Conservation (phyloP, 1,140 invertebrate genomes). For the Drosophila arizonae region DNA sequence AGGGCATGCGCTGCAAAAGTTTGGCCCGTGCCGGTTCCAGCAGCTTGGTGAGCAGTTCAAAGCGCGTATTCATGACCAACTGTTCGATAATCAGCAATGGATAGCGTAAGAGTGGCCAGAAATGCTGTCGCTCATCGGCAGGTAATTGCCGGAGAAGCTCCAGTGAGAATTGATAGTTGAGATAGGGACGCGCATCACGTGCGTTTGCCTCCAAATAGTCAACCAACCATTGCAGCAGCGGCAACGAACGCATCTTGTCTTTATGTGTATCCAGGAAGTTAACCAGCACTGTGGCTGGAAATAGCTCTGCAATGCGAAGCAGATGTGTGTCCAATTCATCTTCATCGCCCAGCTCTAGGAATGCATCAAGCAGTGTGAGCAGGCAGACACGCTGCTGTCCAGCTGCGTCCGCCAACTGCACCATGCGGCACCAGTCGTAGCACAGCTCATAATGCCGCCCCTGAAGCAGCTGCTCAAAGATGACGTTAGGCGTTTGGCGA, state of each 20-base stretch:
- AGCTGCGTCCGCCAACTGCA: conserved; percentile 78
- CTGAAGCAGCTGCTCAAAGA: conserved; percentile 84
- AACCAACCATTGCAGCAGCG: conserved; percentile 86
- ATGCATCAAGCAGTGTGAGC: conserved; percentile 51
- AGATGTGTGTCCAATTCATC: conserved; percentile 83
- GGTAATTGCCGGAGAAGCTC: conserved; percentile 83
- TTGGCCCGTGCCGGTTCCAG: conserved; percentile 75
- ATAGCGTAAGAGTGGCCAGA: conserved; percentile 86
- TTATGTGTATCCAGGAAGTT: conserved; percentile 86
- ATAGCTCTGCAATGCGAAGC: conserved; percentile 67
- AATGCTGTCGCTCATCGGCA: conserved; percentile 83
- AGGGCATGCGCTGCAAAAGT: conserved; percentile 41
- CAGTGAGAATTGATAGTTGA: conserved; percentile 84
- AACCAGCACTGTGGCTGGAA: conserved; percentile 84
- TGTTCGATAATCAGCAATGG: conserved; percentile 89
- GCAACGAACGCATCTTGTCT: conserved; percentile 85
- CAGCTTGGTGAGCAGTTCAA: conserved; percentile 86
- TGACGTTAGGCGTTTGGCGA: conserved; percentile 81
- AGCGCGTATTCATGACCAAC: conserved; percentile 89
- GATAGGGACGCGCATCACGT: conserved; percentile 84
- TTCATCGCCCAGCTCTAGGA: conserved; percentile 58
- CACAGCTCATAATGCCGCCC: conserved; percentile 85
- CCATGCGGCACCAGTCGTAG: conserved; percentile 86
- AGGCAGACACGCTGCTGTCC: conserved; percentile 59
- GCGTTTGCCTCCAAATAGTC: conserved; percentile 85